Conservation (phyloP, 2,797 vertebrate species). For the Acrossocheilus wenchowensis region DNA sequence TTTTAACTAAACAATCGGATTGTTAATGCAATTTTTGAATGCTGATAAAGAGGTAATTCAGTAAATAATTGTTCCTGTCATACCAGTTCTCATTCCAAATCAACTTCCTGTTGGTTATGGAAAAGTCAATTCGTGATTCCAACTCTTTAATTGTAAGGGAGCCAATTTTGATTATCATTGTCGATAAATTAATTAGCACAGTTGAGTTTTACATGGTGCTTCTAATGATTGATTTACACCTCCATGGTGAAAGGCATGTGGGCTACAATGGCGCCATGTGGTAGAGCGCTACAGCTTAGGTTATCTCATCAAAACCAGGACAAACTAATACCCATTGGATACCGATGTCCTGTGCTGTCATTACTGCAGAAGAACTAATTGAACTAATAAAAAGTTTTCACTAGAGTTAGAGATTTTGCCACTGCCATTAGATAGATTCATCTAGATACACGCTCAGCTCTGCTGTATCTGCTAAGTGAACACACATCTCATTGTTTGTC, state of each 20-base stretch:
- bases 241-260: constrained; percentile 66
- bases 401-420: not conserved
- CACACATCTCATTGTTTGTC: not conserved
- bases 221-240: constrained; percentile 30
- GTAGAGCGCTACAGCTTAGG: not conserved
- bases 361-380: constrained; percentile 9
- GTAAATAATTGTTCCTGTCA: not conserved
- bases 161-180: not conserved
- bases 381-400: constrained; percentile 21
- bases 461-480: not conserved
- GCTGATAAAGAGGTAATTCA: not conserved
- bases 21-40: not conserved
- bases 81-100: not conserved
- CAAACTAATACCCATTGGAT: not conserved
- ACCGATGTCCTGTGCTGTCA: not conserved
- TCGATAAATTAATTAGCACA: constrained; percentile 23
- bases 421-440: not conserved
- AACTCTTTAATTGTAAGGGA: too few relatives aligned
- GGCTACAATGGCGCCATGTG: not conserved
- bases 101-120: not conserved
- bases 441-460: constrained; percentile 14
- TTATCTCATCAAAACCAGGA: not conserved
- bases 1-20: not conserved
- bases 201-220: not conserved
- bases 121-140: not conserved